Conservation (phyloP, 2,797 vertebrate species). For the Falco biarmicus region DNA sequence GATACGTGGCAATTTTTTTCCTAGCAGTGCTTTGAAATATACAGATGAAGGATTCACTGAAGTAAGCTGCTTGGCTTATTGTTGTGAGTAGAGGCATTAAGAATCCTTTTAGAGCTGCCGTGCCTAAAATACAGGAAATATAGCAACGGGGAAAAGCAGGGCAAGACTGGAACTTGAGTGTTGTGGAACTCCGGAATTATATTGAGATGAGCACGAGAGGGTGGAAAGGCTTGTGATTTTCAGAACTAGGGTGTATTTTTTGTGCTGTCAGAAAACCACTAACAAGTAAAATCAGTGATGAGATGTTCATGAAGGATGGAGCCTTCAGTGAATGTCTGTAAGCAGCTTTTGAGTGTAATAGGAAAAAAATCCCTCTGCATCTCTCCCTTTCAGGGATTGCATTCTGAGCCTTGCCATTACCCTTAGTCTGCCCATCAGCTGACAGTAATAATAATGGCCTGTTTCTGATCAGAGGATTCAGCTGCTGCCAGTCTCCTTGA, state of each 20-base stretch:
- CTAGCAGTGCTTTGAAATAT: background rate
- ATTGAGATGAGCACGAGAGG: background rate
- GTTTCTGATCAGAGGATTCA: constrained; percentile 35
- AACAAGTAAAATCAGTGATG: background rate
- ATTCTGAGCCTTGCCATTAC: background rate
- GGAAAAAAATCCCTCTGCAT: background rate
- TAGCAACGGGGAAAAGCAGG: background rate
- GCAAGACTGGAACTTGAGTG: background rate
- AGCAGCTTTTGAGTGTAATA: constrained; percentile 2
- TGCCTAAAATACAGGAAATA: background rate
- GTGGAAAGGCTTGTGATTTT: background rate
- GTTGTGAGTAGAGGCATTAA: background rate
- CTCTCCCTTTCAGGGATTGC: background rate
- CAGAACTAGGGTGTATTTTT: background rate
- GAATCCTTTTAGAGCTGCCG: background rate
- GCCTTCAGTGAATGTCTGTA: background rate
- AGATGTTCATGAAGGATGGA: background rate
- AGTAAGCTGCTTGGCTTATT: background rate
- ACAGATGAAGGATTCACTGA: background rate
- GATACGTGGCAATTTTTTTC: background rate
- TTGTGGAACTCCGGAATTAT: background rate
- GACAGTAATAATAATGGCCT: constrained; percentile 3
- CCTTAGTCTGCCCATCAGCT: background rate
- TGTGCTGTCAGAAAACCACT: background rate
- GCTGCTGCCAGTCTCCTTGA: constrained; percentile 18